These are phyloP conservation scores for Ariopsis seemanni DNA, from an alignment of 2,113 vertebrate species.

Conservation along the genomic window DNA sequence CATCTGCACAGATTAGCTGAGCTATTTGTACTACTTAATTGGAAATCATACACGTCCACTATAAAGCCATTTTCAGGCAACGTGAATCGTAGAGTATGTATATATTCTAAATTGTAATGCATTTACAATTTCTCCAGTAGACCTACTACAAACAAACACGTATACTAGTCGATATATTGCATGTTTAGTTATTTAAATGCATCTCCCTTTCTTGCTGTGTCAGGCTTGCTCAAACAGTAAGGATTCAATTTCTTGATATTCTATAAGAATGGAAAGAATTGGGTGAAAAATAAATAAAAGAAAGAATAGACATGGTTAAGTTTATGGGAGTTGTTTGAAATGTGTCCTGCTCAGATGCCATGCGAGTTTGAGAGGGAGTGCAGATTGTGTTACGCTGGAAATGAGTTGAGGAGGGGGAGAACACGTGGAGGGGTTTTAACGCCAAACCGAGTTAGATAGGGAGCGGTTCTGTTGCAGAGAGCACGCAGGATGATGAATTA, in stretches of 20 bases:
- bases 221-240: background rate
- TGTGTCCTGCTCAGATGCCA: constrained; percentile 2
- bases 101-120: background rate
- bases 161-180: background rate
- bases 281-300: constrained; percentile 20
- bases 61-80: constrained; percentile 12
- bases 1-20: constrained; percentile 73
- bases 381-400: constrained; percentile 39
- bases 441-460: constrained; percentile 51
- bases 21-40: constrained; percentile 66
- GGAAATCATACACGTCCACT: constrained; percentile 62
- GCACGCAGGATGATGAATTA: constrained; percentile 52
- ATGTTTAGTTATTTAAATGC: background rate
- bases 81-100: background rate
- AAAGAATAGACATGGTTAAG: constrained; percentile 1
- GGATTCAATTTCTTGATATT: constrained; percentile 4
- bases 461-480: constrained; percentile 37
- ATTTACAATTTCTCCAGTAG: background rate
- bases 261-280: constrained; percentile 8
- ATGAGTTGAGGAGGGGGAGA: constrained; percentile 40
- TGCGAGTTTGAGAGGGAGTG: constrained; percentile 30
- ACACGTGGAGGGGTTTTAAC: constrained; percentile 45
- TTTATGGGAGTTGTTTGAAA: constrained; percentile 31
- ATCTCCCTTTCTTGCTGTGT: background rate
- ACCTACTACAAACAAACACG: background rate